A percentile compares a stretch with the other conserved stretches of the same genome.
phyloP scores from a whole-genome alignment of 2,113 vertebrate species.

The Glaucomys volans region DNA sequence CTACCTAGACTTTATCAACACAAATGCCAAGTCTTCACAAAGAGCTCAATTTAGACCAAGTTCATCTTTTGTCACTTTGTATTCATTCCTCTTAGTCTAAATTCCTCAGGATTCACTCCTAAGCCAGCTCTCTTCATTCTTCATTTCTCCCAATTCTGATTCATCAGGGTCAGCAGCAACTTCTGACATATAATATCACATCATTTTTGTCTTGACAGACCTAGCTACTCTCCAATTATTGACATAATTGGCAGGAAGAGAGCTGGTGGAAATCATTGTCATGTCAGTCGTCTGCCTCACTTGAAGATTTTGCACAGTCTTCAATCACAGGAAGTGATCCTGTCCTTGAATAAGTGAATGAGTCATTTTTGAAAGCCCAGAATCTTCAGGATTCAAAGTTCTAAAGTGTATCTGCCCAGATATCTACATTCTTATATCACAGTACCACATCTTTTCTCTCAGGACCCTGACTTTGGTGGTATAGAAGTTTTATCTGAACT shows the following conservation, averaged over 20 bases:
- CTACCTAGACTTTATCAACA: background rate
- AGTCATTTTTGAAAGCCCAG: background rate
- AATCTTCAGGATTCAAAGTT: background rate
- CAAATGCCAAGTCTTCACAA: background rate
- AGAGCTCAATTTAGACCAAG: background rate
- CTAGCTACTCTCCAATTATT: background rate
- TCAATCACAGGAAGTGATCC: background rate
- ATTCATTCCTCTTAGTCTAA: background rate
- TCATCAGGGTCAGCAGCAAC: background rate
- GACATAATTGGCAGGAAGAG: background rate
- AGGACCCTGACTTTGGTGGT: background rate
- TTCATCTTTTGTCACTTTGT: background rate
- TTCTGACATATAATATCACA: background rate
- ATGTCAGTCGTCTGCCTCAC: background rate
- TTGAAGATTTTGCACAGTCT: background rate
- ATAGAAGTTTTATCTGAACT: background rate
- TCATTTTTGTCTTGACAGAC: background rate
- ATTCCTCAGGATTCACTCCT: background rate
- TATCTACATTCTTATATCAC: background rate
- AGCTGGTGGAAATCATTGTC: no score
- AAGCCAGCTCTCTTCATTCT: background rate
- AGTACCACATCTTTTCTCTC: fast-evolving
- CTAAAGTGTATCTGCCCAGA: background rate
- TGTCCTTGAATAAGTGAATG: background rate
- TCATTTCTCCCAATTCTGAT: background rate